Evolutionary conservation across 2,888 invertebrate genomes (phyloP), one percentile per base, ranked within the genome.

Genomic region (Psylliodes chrysocephalus): DNA sequence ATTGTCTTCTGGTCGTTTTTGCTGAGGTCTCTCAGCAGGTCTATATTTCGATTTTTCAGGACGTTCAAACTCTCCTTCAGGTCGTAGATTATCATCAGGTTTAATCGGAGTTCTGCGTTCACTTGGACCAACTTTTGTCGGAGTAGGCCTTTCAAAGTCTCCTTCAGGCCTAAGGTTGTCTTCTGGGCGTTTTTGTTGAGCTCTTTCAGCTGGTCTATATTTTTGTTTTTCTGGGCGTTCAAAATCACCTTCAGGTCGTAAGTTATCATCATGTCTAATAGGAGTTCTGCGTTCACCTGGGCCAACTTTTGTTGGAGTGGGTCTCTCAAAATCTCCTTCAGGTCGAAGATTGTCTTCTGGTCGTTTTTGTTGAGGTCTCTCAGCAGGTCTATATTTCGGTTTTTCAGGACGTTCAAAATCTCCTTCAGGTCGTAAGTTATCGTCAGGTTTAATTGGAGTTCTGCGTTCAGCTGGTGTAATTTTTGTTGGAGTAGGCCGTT

Each of bases 371-470:
- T 77, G 82, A 25, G 77, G 82, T 33, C 76, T 75, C 60, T 83
- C 82, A 10, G 77, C 82, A 19, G 79, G 76, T 74, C 77, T 46
- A 44, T 52, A 70, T 55, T 72, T 66, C 22, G 69, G 64, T 42
- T 71, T 70, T 22, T 70, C 63, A 5, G 71, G 79, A 73, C 70
- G 71, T 71, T 22, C 80, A 70, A 84, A 87, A 0, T 86, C 85
- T 0, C 87, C 88, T 78, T 86, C 86, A 0, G 84, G 84, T 28
- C 74, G 84, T 82, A 87, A 74, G 69, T 85, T 90, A 73, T 90
- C 90, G 78, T 87, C 86, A 57, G 86, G 84, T 75, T 82, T 85
- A 84, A 77, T 88, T 86, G 62, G 85, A 83, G 79, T 74, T 0
- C 84, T 81, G 47, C 84, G 74, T 44, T 67, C 67, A 12, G 60